Conservation (phyloP, 2,888 invertebrate species). For the Sarcophaga subvicina region DNA sequence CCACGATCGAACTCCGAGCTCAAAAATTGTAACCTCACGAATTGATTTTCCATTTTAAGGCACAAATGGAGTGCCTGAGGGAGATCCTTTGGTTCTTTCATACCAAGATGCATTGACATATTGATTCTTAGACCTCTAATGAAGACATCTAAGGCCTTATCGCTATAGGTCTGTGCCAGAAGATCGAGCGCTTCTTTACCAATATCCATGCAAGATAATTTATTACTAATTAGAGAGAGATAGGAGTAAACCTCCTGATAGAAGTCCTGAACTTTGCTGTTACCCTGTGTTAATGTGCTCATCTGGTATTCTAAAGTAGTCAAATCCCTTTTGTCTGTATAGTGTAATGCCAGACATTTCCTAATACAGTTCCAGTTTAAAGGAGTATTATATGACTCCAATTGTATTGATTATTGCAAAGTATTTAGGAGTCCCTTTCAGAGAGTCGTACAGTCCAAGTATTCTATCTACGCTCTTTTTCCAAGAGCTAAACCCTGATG, state of each 20-base stretch:
- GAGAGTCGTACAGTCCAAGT: constrained; percentile 19
- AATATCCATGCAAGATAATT: constrained; percentile 17
- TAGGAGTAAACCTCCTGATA: background rate
- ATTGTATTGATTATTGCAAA: constrained; percentile 42
- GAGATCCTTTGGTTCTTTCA: background rate
- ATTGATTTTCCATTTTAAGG: too few relatives aligned
- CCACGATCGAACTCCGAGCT: too few relatives aligned
- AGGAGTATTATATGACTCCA: constrained; percentile 36
- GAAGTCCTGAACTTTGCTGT: background rate
- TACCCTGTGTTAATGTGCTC: background rate
- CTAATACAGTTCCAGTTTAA: too few relatives aligned
- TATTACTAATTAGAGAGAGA: constrained; percentile 6
- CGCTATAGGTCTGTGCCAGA: background rate
- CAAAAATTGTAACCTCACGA: too few relatives aligned
- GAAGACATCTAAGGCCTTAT: too few relatives aligned
- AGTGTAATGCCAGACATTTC: background rate
- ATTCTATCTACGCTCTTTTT: constrained; percentile 36
- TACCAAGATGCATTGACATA: too few relatives aligned
- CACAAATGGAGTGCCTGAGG: background rate
- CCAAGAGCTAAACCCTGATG: constrained; percentile 32
- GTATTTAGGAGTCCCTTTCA: constrained; percentile 49
- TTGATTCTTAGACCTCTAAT: too few relatives aligned
- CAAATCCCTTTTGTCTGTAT: background rate
- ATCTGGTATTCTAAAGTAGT: background rate
- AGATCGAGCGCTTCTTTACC: constrained; percentile 13